Conservation (phyloP, 1,140 invertebrate species). For the Scylla paramamosain region DNA sequence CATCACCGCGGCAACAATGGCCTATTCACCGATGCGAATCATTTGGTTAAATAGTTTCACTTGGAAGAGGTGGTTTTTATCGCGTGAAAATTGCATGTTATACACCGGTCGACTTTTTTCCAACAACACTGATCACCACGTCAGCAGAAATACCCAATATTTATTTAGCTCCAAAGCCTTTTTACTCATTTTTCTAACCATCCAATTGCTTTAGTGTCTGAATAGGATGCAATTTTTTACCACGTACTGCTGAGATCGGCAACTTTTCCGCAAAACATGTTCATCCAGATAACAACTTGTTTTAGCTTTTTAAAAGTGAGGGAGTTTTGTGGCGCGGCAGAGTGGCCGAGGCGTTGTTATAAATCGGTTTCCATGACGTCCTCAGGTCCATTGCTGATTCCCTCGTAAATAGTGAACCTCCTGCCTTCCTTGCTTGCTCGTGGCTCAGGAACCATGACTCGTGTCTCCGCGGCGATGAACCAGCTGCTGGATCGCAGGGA, state of each 20-base stretch:
- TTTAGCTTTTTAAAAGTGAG: neutral
- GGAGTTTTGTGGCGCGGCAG: neutral
- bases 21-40: slow-evolving; percentile 39
- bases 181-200: slow-evolving; percentile 1
- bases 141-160: slow-evolving; percentile 54
- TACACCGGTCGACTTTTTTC: slow-evolving; percentile 26
- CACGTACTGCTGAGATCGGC: slow-evolving; percentile 45
- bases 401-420: neutral
- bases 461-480: neutral
- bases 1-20: slow-evolving; percentile 54
- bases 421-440: neutral
- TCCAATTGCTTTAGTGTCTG: slow-evolving; percentile 56
- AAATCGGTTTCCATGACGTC: slow-evolving; percentile 2
- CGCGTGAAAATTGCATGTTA: slow-evolving; percentile 30
- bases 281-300: slow-evolving; percentile 23
- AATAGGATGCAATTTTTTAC: slow-evolving; percentile 40
- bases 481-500: neutral
- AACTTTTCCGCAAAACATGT: neutral
- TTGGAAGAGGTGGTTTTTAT: slow-evolving; percentile 36
- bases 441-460: neutral
- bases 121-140: slow-evolving; percentile 32
- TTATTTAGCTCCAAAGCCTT: slow-evolving; percentile 54
- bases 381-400: neutral
- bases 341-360: neutral
- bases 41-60: slow-evolving; percentile 58